phyloP scores from a whole-genome alignment of 2,797 vertebrate genomes.

The Cheirogaleus major region DNA sequence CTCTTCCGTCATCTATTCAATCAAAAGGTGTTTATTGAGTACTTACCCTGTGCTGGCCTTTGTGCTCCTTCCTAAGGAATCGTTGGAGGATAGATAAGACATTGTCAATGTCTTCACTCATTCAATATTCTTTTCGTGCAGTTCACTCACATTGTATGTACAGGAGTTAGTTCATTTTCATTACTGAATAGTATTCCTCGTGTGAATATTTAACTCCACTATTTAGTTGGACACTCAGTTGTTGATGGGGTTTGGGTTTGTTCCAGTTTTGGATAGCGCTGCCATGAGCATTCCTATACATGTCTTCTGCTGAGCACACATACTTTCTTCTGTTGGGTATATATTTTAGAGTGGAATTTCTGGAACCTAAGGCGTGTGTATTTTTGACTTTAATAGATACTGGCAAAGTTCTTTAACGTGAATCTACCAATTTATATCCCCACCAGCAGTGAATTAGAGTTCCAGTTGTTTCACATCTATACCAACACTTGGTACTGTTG shows the following conservation, averaged over 20 bases:
- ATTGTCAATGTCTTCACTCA: not conserved
- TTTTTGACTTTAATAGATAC: not conserved
- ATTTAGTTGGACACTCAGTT: not conserved
- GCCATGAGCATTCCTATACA: not conserved
- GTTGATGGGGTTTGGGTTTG: not conserved
- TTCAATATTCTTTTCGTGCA: not conserved
- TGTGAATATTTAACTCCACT: not conserved
- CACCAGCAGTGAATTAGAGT: not conserved
- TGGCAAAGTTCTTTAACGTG: not conserved
- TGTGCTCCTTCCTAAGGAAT: not conserved
- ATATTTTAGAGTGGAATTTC: not conserved
- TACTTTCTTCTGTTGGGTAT: not conserved
- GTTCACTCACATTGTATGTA: not conserved
- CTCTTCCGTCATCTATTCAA: not conserved
- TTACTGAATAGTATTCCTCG: not conserved
- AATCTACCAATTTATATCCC: not conserved
- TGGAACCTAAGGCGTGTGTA: not conserved
- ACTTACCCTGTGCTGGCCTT: not conserved
- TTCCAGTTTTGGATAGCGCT: not conserved
- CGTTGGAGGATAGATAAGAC: not conserved
- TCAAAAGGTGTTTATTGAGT: not conserved
- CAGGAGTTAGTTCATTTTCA: not conserved
- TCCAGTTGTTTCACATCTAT: not conserved
- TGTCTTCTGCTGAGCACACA: not conserved
- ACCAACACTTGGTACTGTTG: not conserved